A percentile compares a stretch with the other conserved stretches of the same genome.
phyloP scores from a whole-genome alignment of 2,113 vertebrate genomes.

The Mormyrus lacerda region DNA sequence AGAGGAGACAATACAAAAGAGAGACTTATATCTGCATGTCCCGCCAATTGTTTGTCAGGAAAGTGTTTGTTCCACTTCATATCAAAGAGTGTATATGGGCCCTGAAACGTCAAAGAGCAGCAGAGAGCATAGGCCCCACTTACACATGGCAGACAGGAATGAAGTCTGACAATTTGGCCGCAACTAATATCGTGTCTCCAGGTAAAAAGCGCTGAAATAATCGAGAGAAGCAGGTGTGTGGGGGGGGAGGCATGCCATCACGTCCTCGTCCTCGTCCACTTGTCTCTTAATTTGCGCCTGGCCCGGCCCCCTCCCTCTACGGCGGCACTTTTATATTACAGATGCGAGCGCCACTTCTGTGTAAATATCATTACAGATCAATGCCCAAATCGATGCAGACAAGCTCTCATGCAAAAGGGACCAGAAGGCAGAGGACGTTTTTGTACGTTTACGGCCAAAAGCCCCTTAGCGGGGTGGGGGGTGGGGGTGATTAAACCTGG shows the following conservation, averaged over 20 bases:
- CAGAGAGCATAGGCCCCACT: not conserved
- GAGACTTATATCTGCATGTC: not conserved
- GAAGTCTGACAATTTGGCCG: not conserved
- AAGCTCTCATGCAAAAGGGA: not conserved
- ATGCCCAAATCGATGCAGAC: not conserved
- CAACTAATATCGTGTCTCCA: not conserved
- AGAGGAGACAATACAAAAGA: not conserved
- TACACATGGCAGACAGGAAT: not conserved
- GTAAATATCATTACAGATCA: constrained; percentile 11
- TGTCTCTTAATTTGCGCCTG: not conserved
- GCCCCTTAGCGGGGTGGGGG: not conserved
- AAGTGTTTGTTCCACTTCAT: not conserved
- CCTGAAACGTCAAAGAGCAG: not conserved
- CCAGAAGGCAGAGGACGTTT: not conserved
- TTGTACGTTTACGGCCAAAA: not conserved
- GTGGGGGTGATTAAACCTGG: not conserved
- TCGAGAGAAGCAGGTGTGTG: not conserved
- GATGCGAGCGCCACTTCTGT: not conserved
- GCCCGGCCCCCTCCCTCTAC: not conserved
- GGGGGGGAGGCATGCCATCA: not conserved
- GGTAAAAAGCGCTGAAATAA: not conserved
- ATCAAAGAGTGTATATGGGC: not conserved
- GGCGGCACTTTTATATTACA: not conserved
- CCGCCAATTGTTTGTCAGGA: not conserved
- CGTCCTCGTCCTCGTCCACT: not conserved